Evolutionary conservation across 2,888 invertebrate species (phyloP), one percentile per base, ranked within the genome.

Genomic region (Amitus sp.): DNA sequence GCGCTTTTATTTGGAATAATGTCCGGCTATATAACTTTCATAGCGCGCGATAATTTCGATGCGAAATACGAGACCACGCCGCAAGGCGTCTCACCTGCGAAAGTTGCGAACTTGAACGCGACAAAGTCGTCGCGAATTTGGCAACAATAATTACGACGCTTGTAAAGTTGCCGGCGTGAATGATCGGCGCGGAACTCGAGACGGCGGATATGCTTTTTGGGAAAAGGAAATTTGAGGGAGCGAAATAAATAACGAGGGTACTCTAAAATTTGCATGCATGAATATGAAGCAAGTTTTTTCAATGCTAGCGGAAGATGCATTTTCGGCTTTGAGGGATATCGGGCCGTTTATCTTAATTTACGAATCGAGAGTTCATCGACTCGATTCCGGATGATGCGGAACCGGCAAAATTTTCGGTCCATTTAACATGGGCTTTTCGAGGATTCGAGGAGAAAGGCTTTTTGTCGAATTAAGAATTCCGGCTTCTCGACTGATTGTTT

Each of bases 81-180:
- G 47, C 54, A 58, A 50, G 54, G 33, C 55, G 62, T 39, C 58
- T 58, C 59, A 59, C 59, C 48, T 49, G 46, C 48, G 27, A 63
- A 63, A 48, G 54, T 59, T 45, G 48, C 45, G 58, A 59, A 63
- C 55, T 59, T 59, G 52, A 52, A 45, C 48, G 51, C 51, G 47
- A 47, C 23, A 50, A 42, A 62, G 58, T 58, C 58, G 54, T 50
- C 47, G 49, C 51, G 58, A 62, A 57, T 62, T 62, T 50, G 50
- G 50, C 20, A 58, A 58, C 62, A 62, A 62, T 62, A 58, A 62
- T 58, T 58, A 53, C 58, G 53, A 55, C 50, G 48, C 57, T 54
- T 58, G 49, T 54, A 62, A 27, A 62, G 54, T 62, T 58, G 62
- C 58, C 51, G 49, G 50, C 47, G 18, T 49, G 56, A 50, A 62